Conservation (phyloP, 2,888 invertebrate genomes). For the Argynnis bischoffii region DNA sequence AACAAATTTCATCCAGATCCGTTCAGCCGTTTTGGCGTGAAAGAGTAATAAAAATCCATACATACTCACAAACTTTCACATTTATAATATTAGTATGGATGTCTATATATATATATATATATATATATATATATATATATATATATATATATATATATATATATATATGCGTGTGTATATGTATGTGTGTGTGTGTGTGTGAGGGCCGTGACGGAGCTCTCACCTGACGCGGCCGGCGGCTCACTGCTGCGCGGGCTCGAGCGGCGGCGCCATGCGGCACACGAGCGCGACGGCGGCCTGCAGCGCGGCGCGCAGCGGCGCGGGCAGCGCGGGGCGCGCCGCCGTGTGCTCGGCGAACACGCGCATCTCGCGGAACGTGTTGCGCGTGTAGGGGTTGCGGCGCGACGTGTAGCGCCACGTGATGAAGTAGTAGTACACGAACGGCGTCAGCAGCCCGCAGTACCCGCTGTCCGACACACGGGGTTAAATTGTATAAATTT, state of each 20-base stretch:
- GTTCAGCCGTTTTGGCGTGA: too few species aligned
- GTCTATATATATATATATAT: too few species aligned
- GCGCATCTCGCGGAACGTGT: slow-evolving; percentile 94
- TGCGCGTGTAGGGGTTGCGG: slow-evolving; percentile 97
- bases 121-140: too few species aligned
- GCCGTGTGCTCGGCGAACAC: slow-evolving; percentile 86
- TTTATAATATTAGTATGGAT: too few species aligned
- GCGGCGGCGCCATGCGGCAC: slow-evolving; percentile 89
- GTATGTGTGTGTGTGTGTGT: neutral
- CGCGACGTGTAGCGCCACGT: slow-evolving; percentile 94
- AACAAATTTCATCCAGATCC: too few species aligned
- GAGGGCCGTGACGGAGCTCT: neutral
- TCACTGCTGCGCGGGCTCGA: slow-evolving; percentile 58
- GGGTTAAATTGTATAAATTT: neutral
- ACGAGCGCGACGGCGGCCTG: slow-evolving; percentile 85
- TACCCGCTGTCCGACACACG: slow-evolving; percentile 86
- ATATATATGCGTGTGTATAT: too few species aligned
- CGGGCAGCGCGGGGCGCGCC: slow-evolving; percentile 86
- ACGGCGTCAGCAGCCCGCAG: slow-evolving; percentile 94
- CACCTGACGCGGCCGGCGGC: too few species aligned
- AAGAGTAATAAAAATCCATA: too few species aligned
- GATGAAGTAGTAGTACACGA: slow-evolving; percentile 98
- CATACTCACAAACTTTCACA: too few species aligned
- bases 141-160: neutral
- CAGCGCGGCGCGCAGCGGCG: slow-evolving; percentile 82